phyloP scores from a whole-genome alignment of 2,888 invertebrate species.

The Ptychoptera contaminata region DNA sequence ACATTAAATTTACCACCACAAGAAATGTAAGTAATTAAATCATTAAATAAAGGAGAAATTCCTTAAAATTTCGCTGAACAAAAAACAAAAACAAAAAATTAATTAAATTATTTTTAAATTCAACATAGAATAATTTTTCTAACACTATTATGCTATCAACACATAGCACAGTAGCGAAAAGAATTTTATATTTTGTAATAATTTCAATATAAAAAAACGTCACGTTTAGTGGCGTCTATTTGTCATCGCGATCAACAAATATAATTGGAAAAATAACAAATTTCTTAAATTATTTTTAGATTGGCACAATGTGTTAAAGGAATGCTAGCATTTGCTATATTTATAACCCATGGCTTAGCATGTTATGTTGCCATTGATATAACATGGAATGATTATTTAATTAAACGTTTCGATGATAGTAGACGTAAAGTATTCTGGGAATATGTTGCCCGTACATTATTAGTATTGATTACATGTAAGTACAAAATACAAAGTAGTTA shows the following conservation, averaged over 20 bases:
- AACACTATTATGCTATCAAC: too few relatives aligned
- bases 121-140: too few relatives aligned
- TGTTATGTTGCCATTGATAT: slow-evolving; percentile 94
- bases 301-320: slow-evolving; percentile 56
- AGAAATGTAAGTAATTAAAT: slow-evolving; percentile 52
- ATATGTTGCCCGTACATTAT: slow-evolving; percentile 54
- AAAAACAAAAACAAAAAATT: too few relatives aligned
- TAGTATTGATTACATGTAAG: slow-evolving; percentile 79
- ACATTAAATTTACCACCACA: slow-evolving; percentile 65
- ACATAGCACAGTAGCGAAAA: too few relatives aligned
- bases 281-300: slow-evolving; percentile 28
- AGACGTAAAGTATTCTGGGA: slow-evolving; percentile 51
- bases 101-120: too few relatives aligned
- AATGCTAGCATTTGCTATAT: slow-evolving; percentile 65
- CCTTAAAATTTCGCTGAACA: too few relatives aligned
- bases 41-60: too few relatives aligned
- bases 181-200: too few relatives aligned
- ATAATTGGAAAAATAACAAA: background rate
- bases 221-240: background rate
- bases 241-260: background rate
- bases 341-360: slow-evolving; percentile 82
- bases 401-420: slow-evolving; percentile 41
- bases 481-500: slow-evolving; percentile 15
- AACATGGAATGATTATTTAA: slow-evolving; percentile 68
- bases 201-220: background rate